phyloP scores from a whole-genome alignment of 92 coral and sea anemone species.

The Bergia sp. region DNA sequence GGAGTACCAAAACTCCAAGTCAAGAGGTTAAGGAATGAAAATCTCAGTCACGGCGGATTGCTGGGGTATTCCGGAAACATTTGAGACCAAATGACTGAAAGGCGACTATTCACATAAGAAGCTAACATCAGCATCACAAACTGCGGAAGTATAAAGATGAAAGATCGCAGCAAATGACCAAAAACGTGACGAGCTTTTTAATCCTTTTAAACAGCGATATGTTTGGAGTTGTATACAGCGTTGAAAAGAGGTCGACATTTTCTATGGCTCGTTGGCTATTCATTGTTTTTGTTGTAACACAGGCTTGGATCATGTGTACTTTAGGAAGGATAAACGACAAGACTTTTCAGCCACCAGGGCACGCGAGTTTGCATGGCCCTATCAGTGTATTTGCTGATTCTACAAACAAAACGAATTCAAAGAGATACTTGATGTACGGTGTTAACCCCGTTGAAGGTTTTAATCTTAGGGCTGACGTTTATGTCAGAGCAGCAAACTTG shows the following conservation, averaged over 20 bases:
- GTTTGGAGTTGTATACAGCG: neutral
- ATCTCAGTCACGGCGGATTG: neutral
- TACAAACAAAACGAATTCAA: slow-evolving; percentile 15
- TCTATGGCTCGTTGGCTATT: slow-evolving; percentile 22
- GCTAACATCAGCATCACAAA: neutral
- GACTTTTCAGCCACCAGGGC: slow-evolving; percentile 4
- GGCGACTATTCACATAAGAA: neutral
- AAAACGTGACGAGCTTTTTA: slow-evolving; percentile 3
- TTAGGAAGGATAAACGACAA: neutral
- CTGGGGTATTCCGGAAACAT: neutral
- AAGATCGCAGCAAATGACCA: slow-evolving; percentile 10
- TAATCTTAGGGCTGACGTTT: slow-evolving; percentile 61
- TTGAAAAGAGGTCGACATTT: neutral
- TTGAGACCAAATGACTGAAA: neutral
- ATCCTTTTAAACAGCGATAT: neutral
- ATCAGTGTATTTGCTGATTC: neutral
- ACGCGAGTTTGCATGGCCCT: neutral
- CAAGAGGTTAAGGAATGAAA: neutral
- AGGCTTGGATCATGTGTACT: neutral
- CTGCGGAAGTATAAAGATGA: neutral
- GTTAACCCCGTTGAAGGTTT: slow-evolving; percentile 61
- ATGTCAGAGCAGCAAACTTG: slow-evolving; percentile 60
- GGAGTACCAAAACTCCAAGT: too few species aligned
- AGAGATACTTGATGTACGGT: slow-evolving; percentile 54
- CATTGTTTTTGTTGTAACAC: neutral